These are phyloP conservation scores for Pasiphila rectangulata DNA, from an alignment of 2,888 invertebrate species.

Conservation along the genomic window DNA sequence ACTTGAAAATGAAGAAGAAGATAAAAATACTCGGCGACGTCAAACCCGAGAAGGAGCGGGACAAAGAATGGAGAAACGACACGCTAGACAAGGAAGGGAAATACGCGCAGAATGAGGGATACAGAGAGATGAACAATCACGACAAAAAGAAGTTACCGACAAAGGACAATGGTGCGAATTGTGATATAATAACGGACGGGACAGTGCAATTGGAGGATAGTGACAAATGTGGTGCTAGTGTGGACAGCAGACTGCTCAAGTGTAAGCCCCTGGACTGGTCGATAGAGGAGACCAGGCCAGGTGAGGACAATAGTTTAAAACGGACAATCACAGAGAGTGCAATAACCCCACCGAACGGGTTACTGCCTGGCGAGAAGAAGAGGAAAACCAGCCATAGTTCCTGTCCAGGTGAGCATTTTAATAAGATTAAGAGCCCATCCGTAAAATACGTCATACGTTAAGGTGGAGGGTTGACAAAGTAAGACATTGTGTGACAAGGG, in stretches of 20 bases:
- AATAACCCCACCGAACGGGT: slow-evolving; percentile 80
- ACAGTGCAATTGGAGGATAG: slow-evolving; percentile 63
- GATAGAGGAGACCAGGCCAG: slow-evolving; percentile 55
- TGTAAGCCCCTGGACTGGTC: slow-evolving; percentile 65
- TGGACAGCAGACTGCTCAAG: slow-evolving; percentile 63
- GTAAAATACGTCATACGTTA: background rate
- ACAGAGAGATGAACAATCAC: slow-evolving; percentile 73
- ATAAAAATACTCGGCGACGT: slow-evolving; percentile 61
- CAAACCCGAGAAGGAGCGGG: slow-evolving; percentile 61
- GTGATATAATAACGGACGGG: slow-evolving; percentile 69
- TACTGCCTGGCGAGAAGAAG: slow-evolving; percentile 83
- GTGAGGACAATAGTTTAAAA: slow-evolving; percentile 54
- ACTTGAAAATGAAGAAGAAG: slow-evolving; percentile 70
- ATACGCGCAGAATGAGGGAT: slow-evolving; percentile 75
- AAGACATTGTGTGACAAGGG: too few relatives aligned
- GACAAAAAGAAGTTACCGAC: slow-evolving; percentile 74
- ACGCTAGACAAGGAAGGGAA: slow-evolving; percentile 78
- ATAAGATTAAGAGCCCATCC: background rate
- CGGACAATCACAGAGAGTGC: slow-evolving; percentile 73
- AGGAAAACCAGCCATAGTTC: slow-evolving; percentile 82
- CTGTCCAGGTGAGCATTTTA: slow-evolving; percentile 68
- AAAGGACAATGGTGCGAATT: slow-evolving; percentile 62
- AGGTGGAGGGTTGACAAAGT: too few relatives aligned
- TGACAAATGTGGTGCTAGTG: slow-evolving; percentile 67
- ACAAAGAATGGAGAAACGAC: slow-evolving; percentile 82